Conservation (phyloP, 1,140 invertebrate species). For the Drosophila nigromelanica region DNA sequence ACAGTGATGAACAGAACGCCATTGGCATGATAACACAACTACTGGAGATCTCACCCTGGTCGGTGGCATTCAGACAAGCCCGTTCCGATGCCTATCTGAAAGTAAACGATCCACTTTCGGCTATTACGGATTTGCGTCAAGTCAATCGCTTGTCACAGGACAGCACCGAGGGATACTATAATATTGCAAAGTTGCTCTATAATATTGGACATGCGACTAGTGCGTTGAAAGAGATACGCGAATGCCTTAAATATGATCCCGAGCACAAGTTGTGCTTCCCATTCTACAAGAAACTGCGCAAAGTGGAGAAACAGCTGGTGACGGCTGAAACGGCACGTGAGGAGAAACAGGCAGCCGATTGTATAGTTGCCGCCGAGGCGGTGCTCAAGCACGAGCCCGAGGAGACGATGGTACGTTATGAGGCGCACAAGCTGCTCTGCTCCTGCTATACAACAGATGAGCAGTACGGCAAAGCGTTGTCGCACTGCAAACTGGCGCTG, state of each 20-base stretch:
- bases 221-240: slow-evolving; percentile 95
- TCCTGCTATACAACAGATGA: slow-evolving; percentile 89
- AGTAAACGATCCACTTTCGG: slow-evolving; percentile 91
- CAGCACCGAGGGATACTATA: slow-evolving; percentile 94
- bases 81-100: slow-evolving; percentile 93
- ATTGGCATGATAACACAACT: slow-evolving; percentile 89
- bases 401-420: slow-evolving; percentile 89
- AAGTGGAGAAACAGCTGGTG: slow-evolving; percentile 94
- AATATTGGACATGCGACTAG: slow-evolving; percentile 95
- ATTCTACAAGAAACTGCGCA: slow-evolving; percentile 99
- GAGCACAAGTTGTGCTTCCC: slow-evolving; percentile 98
- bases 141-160: slow-evolving; percentile 96
- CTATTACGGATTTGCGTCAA: slow-evolving; percentile 95
- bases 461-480: slow-evolving; percentile 88
- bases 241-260: slow-evolving; percentile 98
- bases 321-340: slow-evolving; percentile 90
- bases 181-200: slow-evolving; percentile 94
- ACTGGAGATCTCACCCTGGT: slow-evolving; percentile 96
- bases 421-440: slow-evolving; percentile 90
- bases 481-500: slow-evolving; percentile 92
- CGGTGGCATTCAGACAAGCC: slow-evolving; percentile 91
- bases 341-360: slow-evolving; percentile 89
- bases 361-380: slow-evolving; percentile 89
- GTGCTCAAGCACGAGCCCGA: slow-evolving; percentile 89
- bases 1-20: slow-evolving; percentile 89